phyloP scores from a whole-genome alignment of 1,140 invertebrate species.

The Ephestia elutella region DNA sequence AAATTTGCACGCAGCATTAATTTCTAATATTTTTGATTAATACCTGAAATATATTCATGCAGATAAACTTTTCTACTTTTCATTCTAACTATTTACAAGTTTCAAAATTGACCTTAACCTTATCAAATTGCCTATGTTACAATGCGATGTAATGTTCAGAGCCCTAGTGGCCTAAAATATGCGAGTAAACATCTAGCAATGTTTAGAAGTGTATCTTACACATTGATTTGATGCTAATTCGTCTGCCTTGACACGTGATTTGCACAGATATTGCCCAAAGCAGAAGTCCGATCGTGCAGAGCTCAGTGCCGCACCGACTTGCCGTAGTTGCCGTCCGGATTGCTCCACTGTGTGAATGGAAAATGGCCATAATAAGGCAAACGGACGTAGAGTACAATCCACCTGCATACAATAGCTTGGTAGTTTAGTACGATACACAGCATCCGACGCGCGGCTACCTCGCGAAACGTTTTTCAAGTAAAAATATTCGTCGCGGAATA shows the following conservation, averaged over 20 bases:
- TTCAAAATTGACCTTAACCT: too few species aligned
- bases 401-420: constrained; percentile 68
- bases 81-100: too few species aligned
- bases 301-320: constrained; percentile 16
- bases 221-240: constrained; percentile 36
- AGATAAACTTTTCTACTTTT: too few species aligned
- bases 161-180: too few species aligned
- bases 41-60: too few species aligned
- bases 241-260: constrained; percentile 38
- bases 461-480: constrained; percentile 22
- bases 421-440: constrained; percentile 61
- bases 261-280: constrained; percentile 29
- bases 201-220: constrained; percentile 10
- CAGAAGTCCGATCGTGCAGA: constrained; percentile 6
- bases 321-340: constrained; percentile 38
- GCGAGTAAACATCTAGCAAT: too few species aligned
- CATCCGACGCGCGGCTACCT: constrained; percentile 57
- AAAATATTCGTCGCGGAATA: constrained; percentile 10
- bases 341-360: constrained; percentile 64
- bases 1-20: too few species aligned
- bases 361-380: constrained; percentile 65
- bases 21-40: too few species aligned
- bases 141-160: too few species aligned
- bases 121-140: too few species aligned
- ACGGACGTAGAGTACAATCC: constrained; percentile 60